Evolutionary conservation across 2,113 vertebrate species (phyloP).

Genomic region (Cyprinodon tularosa): DNA sequence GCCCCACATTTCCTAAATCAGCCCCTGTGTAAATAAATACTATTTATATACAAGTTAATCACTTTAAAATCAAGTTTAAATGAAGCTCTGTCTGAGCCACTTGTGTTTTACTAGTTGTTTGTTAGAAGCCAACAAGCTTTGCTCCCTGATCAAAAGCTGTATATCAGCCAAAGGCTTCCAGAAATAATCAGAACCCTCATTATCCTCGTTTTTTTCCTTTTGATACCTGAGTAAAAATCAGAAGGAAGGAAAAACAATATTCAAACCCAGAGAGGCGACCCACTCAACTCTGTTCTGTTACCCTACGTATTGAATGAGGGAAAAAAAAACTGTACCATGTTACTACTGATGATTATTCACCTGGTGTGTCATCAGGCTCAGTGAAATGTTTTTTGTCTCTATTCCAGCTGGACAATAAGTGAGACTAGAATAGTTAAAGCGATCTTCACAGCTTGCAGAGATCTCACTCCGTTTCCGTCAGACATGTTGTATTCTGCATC

Average conservation of each 20-base stretch:
- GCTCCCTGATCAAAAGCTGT: slow-evolving; percentile 6
- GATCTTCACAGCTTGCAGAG: background rate
- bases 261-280: slow-evolving; percentile 10
- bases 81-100: too few species aligned
- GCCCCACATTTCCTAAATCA: too few species aligned
- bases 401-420: slow-evolving; percentile 15
- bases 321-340: slow-evolving; percentile 26
- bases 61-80: too few species aligned
- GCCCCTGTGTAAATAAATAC: too few species aligned
- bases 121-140: background rate
- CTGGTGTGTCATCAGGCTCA: background rate
- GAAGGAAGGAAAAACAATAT: slow-evolving; percentile 17
- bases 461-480: background rate
- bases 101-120: background rate
- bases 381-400: slow-evolving; percentile 2
- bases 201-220: slow-evolving; percentile 23
- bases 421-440: slow-evolving; percentile 12
- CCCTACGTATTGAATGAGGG: background rate
- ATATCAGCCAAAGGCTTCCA: background rate
- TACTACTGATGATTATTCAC: background rate
- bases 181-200: slow-evolving; percentile 10
- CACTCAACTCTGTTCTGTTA: background rate
- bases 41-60: too few species aligned
- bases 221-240: background rate
- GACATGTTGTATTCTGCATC: fast-evolving